Conservation (phyloP, 2,888 invertebrate genomes). For the Zelleria hepariella region DNA sequence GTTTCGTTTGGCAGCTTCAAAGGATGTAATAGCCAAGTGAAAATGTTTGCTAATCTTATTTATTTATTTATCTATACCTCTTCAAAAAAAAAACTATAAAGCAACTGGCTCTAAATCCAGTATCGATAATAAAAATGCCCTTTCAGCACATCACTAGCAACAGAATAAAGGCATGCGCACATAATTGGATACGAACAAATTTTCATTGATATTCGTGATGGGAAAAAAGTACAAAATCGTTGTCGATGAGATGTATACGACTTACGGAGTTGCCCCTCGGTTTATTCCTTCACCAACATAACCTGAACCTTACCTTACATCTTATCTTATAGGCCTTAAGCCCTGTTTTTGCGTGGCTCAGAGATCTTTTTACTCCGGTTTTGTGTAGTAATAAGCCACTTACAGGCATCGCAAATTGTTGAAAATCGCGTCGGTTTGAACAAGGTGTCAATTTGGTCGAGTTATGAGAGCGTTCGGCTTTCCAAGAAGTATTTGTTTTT, state of each 20-base stretch:
- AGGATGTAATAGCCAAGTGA: no score
- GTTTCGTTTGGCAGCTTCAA: no score
- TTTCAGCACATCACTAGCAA: slow-evolving; percentile 16
- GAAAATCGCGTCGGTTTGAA: slow-evolving; percentile 60
- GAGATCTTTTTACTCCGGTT: neutral
- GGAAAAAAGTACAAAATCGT: slow-evolving; percentile 62
- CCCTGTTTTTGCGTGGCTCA: neutral
- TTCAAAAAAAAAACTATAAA: neutral
- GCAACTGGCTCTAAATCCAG: neutral
- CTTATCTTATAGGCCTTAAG: neutral
- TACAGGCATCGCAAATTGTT: slow-evolving; percentile 64
- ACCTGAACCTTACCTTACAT: neutral
- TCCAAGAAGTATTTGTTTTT: slow-evolving; percentile 69
- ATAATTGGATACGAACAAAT: slow-evolving; percentile 68
- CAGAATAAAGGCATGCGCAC: slow-evolving; percentile 54
- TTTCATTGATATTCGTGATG: slow-evolving; percentile 70
- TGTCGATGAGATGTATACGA: slow-evolving; percentile 60
- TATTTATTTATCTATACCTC: no score
- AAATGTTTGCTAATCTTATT: no score
- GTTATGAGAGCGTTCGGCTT: slow-evolving; percentile 59
- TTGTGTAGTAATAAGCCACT: slow-evolving; percentile 64
- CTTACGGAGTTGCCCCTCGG: slow-evolving; percentile 22
- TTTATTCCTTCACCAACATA: neutral
- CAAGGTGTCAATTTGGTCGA: slow-evolving; percentile 71
- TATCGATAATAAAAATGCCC: neutral